Percentiles rank a stretch among this genome's conserved stretches.
These are phyloP conservation scores for Laticauda colubrina DNA, from an alignment of 2,113 vertebrate genomes.

Conservation along the genomic window DNA sequence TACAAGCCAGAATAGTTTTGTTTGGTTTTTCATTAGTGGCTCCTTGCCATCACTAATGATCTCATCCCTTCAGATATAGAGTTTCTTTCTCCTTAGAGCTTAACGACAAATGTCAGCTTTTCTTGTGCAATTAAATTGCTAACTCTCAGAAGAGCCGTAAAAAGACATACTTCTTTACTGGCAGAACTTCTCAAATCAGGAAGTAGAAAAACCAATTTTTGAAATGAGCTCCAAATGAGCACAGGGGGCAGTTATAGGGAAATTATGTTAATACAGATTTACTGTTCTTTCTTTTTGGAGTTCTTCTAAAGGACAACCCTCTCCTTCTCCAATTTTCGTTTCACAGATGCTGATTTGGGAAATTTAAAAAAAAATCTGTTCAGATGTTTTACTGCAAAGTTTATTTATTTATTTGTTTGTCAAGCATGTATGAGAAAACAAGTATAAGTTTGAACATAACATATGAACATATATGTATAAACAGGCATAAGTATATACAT, in stretches of 20 bases:
- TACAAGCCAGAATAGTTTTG: slow-evolving; percentile 17
- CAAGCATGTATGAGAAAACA: no score
- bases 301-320: fast-evolving
- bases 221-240: slow-evolving; percentile 9
- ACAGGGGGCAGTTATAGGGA: background rate
- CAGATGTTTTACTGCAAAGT: slow-evolving; percentile 3
- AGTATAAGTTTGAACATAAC: no score
- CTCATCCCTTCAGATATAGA: slow-evolving; percentile 14
- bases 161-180: background rate
- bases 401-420: no score
- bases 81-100: slow-evolving; percentile 4
- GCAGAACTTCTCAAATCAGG: slow-evolving; percentile 9
- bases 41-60: slow-evolving; percentile 19
- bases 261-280: slow-evolving; percentile 10
- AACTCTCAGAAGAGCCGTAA: slow-evolving; percentile 25
- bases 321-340: background rate
- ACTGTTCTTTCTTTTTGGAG: background rate
- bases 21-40: slow-evolving; percentile 8
- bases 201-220: slow-evolving; percentile 19
- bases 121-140: slow-evolving; percentile 32
- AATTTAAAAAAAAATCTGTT: slow-evolving; percentile 3
- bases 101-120: slow-evolving; percentile 27
- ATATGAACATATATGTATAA: no score
- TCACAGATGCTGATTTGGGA: background rate
- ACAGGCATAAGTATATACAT: no score